Base-by-base conservation (phyloP, 2,888 invertebrate species). In the Endotricha flammealis region DNA sequence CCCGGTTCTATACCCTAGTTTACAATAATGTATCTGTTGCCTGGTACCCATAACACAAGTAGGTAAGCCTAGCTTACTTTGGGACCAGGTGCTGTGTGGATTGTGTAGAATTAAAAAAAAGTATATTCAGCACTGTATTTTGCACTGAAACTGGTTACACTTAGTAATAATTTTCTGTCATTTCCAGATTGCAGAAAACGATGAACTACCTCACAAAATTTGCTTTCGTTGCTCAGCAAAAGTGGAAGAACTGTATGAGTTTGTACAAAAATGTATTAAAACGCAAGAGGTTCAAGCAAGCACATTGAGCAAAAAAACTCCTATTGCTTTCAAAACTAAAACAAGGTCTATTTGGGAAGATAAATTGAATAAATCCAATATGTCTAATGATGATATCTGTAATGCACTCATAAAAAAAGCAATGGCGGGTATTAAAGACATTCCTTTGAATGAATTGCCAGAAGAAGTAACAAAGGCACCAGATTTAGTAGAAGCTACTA, bases 181-280 rank as follows among this genome's bases (percentile, higher is more conserved):
- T 40, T 82, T 79, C 23, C 68, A 87, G 87, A 61, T 87, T 44
- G 61, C 69, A 12, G 87, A 87, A 59, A 76, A 79, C 62, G 87
- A 87, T 62, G 79, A 81, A 23, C 59, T 87, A 1, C 86, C 87
- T n/a, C 83, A 87, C 47, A 87, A 82, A 67, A 83, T 87, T 38
- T 87, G 87, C 50, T 87, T 83, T 45, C 65, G 87, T 9, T 87
- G 87, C 44, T 87, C 87, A 36, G 87, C 87, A 8, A 87, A 87
- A 50, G 65, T 87, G 13, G 82, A 86, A 50, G 87, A 87, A 46
- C 60, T 87, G 3, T 55, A 80, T 57, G 87, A 87, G 49, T 87
- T 87, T 57, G 65, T 82, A 29, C 72, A 85, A 28, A 86, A 72
- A 55, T 87, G 87, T 68, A 59, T 77, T 25, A 76, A 64, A 48